A percentile compares a stretch with the other conserved stretches of the same genome.
phyloP scores from a whole-genome alignment of 2,113 vertebrate genomes.

The Aptenodytes forsteri region DNA sequence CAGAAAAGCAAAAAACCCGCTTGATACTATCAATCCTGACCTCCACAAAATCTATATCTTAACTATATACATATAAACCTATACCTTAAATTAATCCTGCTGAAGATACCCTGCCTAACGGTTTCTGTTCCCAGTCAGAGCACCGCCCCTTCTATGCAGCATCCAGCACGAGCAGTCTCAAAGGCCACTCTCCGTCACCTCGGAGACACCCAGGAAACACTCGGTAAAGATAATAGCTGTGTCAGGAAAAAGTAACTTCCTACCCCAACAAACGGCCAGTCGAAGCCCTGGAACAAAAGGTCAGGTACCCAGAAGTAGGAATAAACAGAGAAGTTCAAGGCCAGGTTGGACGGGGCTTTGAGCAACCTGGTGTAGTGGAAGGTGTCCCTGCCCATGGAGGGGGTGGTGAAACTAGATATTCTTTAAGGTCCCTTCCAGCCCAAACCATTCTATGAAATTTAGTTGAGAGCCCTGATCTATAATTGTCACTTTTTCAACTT shows the following conservation, averaged over 20 bases:
- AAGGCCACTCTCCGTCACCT: background rate
- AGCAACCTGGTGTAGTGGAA: background rate
- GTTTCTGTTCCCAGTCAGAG: background rate
- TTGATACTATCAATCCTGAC: background rate
- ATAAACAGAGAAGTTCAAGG: background rate
- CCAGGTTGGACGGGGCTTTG: background rate
- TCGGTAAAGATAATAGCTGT: background rate
- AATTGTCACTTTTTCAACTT: background rate
- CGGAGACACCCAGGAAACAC: background rate
- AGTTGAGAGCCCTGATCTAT: background rate
- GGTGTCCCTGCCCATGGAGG: background rate
- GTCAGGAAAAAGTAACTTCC: background rate
- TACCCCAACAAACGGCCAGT: background rate
- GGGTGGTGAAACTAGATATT: background rate
- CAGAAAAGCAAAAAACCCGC: background rate
- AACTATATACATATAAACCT: background rate
- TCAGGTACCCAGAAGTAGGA: background rate
- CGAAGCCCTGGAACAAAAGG: background rate
- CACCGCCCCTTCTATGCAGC: background rate
- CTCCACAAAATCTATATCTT: background rate
- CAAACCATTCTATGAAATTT: background rate
- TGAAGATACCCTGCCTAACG: background rate
- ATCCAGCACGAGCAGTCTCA: rapidly evolving
- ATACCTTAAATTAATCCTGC: background rate
- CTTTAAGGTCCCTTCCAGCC: background rate